Base-by-base conservation (phyloP, 2,888 invertebrate genomes). In the Papilio elwesi region DNA sequence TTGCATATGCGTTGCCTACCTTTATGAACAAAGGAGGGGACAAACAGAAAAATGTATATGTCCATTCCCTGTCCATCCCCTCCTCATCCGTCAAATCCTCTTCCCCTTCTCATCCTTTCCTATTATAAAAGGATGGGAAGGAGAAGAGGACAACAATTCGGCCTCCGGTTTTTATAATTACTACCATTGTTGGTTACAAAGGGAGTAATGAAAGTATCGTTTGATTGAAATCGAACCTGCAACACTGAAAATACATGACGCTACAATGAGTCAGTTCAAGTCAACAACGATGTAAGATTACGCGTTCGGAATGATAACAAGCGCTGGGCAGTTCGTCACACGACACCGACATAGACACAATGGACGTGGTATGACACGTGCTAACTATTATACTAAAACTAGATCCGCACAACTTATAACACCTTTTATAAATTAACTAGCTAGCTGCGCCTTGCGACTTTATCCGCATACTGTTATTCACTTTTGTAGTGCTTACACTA, bases 201-300 rank as follows among this genome's bases (percentile, higher is more conserved):
- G 7, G 57, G 57, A 36, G 12, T 36, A 57, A 57, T 36, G 12
- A 6, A 57, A 6, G 36, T 57, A 6, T 26, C 7, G 43, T 43
- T 43, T 43, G 26, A 55, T 6, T 55, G 13, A 12, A 12, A 36
- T 36, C 55, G 55, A 55, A 55, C 11, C 57, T 57, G 16, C 55
- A 4, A 26, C 26, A 26, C 12, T 11, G 55, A 16, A 16, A 26
- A 4, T 55, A 13, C 51, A 26, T 9, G 26, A 36, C 53, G 11
- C 4, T 36, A 13, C 57, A 36, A 74, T 89, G 89, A 89, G 82
- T 89, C 89, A 88, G 78, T 70, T 74, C 75, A 78, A 77, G 82
- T 81, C 80, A 80, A 88, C 88, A 86, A 87, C 83, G 84, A 86
- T 86, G 87, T 85, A 87, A 85, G 83, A 75, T 62, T 76, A 68